phyloP scores from a whole-genome alignment of 1,140 invertebrate genomes.

The Bombus consobrinus region DNA sequence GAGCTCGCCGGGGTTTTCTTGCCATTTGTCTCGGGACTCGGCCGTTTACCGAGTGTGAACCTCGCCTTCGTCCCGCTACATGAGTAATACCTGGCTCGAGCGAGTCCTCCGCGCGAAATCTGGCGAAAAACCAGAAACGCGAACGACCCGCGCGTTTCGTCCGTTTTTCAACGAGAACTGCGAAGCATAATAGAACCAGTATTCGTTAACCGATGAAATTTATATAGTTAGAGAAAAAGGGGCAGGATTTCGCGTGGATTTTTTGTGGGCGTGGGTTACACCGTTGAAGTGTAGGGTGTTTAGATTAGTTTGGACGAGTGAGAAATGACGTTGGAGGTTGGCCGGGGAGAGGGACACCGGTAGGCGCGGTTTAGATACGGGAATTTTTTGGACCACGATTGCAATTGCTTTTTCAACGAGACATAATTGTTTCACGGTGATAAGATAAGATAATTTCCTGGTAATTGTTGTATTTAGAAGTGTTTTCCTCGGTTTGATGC shows the following conservation, averaged over 20 bases:
- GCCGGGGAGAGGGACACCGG: not conserved
- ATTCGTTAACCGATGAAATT: constrained; percentile 28
- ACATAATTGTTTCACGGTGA: constrained; percentile 19
- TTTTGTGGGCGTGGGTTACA: not conserved
- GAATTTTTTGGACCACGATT: not conserved
- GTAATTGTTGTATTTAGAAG: constrained; percentile 27
- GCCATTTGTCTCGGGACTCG: constrained; percentile 83
- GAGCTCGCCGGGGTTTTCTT: constrained; percentile 72
- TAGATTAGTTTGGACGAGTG: not conserved
- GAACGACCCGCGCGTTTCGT: not conserved
- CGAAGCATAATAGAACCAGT: constrained; percentile 12
- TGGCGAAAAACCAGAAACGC: constrained; percentile 51
- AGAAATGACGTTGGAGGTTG: not conserved
- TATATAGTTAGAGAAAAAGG: not conserved
- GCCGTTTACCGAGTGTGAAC: constrained; percentile 75
- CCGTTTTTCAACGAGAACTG: not conserved
- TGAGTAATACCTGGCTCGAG: constrained; percentile 76
- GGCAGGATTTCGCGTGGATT: not conserved
- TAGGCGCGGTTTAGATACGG: constrained; percentile 22
- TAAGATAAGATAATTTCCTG: constrained; percentile 34
- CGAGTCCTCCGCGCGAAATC: constrained; percentile 71
- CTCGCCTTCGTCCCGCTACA: constrained; percentile 80
- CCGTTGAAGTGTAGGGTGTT: not conserved
- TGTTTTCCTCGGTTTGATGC: not conserved
- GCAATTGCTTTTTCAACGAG: not conserved